These are phyloP conservation scores for Eurytoma californica DNA, from an alignment of 2,888 invertebrate species.

Conservation along the genomic window DNA sequence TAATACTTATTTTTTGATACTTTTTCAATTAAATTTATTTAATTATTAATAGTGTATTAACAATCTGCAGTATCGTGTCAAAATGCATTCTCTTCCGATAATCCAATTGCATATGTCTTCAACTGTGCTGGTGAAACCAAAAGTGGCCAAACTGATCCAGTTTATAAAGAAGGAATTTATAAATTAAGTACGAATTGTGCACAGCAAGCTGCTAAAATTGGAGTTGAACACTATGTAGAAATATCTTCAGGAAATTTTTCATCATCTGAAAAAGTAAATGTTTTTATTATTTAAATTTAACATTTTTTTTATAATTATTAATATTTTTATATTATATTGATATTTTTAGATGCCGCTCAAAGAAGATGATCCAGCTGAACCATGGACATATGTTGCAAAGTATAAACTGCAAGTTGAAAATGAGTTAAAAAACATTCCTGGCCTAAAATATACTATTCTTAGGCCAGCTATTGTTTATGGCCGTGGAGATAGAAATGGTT, in stretches of 20 bases:
- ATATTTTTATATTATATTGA: constrained; percentile 27
- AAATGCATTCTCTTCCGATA: constrained; percentile 82
- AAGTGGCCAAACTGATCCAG: constrained; percentile 90
- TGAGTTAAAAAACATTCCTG: constrained; percentile 82
- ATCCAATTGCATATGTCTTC: constrained; percentile 85
- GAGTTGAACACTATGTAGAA: constrained; percentile 86
- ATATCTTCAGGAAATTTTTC: constrained; percentile 89
- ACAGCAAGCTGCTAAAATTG: constrained; percentile 82
- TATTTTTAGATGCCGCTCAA: constrained; percentile 79
- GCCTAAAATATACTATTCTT: constrained; percentile 86
- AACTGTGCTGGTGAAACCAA: constrained; percentile 96
- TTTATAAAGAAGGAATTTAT: constrained; percentile 92
- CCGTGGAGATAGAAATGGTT: constrained; percentile 86
- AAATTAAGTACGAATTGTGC: constrained; percentile 91
- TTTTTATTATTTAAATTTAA: constrained; percentile 18
- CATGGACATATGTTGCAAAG: constrained; percentile 90
- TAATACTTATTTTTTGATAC: constrained; percentile 8
- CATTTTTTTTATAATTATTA: neutral
- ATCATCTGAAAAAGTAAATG: constrained; percentile 84
- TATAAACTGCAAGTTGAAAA: constrained; percentile 91
- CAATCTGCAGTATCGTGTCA: constrained; percentile 85
- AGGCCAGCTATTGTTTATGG: constrained; percentile 93
- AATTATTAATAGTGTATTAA: constrained; percentile 10
- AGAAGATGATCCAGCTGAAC: constrained; percentile 86
- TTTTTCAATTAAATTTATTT: constrained; percentile 37